Base-by-base conservation (phyloP, 2,113 vertebrate genomes). In the Xiphorhynchus elegans region DNA sequence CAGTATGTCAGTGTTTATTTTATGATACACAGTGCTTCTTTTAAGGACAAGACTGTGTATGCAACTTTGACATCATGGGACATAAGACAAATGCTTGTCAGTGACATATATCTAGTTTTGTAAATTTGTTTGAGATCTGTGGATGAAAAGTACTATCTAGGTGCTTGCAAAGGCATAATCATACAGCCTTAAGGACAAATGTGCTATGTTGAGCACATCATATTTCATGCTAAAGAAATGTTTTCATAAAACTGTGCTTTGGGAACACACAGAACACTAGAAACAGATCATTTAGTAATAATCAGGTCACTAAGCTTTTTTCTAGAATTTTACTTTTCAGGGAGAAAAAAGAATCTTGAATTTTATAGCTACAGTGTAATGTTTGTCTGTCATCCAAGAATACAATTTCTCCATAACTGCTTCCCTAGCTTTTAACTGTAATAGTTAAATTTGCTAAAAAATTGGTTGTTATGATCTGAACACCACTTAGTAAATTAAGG, bases 81-180 rank as follows among this genome's bases (percentile, higher is more conserved):
- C 37, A 35, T 66, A 53, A 87, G 68, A 75, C 47, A 85, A 86
- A 84, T 62, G 59, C 50, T 94, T 95, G 72, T 77, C 89, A 88
- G 69, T 82, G 75, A 74, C 50, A 52, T 50, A n/a, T 50, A 89
- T 25, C 66, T 87, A 79, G 78, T 94, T 96, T 29, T 94, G 60
- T 88, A 91, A 96, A 83, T 58, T 84, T 73, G 37, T 95, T 88
- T 84, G 84, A 75, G 67, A 83, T 87, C 26, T 77, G 15, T 81
- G 63, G 69, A 58, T 94, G 56, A 90, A 87, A 89, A 82, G 50
- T 50, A 25, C 76, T 89, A 60, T 83, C 77, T 80, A 72, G 84
- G 60, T 96, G 70, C 68, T 92, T 89, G 80, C 76, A 95, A 91
- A 96, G 73, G 39, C 73, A 56, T 92, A 80, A 75, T 89, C 53